Conservation (phyloP, 2,888 invertebrate genomes). For the Leuctra nigra region DNA sequence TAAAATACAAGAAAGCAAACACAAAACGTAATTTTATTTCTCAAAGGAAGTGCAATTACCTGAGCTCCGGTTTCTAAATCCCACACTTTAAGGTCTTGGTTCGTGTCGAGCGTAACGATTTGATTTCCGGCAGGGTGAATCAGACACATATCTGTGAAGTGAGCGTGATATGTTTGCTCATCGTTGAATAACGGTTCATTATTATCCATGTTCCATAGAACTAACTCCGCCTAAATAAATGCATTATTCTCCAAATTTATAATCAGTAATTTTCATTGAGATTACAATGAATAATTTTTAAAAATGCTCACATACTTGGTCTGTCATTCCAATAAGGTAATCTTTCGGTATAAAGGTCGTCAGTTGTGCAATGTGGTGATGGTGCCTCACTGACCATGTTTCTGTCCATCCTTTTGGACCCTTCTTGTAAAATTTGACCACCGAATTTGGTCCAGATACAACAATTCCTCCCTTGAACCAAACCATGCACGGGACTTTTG, state of each 20-base stretch:
- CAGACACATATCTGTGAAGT: conserved; percentile 9
- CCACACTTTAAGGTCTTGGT: conserved; percentile 1
- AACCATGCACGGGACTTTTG: background rate
- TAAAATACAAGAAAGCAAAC: too few species aligned
- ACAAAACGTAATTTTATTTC: too few species aligned
- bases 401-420: conserved; percentile 7
- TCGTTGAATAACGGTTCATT: background rate
- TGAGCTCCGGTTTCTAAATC: conserved; percentile 1
- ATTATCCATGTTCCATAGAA: conserved; percentile 6
- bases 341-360: conserved; percentile 1
- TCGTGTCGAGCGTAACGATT: background rate
- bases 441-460: conserved; percentile 15
- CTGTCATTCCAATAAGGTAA: conserved; percentile 1
- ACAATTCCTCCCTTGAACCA: conserved; percentile 22
- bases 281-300: background rate
- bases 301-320: background rate
- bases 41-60: too few species aligned
- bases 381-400: background rate
- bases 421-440: conserved; percentile 9
- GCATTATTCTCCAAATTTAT: background rate
- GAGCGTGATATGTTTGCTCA: background rate
- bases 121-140: conserved; percentile 16
- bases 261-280: background rate
- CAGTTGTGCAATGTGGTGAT: background rate
- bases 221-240: conserved; percentile 7